These are phyloP conservation scores for Orientallactaga sibirica DNA, from an alignment of 2,797 vertebrate species.

Conservation along the genomic window DNA sequence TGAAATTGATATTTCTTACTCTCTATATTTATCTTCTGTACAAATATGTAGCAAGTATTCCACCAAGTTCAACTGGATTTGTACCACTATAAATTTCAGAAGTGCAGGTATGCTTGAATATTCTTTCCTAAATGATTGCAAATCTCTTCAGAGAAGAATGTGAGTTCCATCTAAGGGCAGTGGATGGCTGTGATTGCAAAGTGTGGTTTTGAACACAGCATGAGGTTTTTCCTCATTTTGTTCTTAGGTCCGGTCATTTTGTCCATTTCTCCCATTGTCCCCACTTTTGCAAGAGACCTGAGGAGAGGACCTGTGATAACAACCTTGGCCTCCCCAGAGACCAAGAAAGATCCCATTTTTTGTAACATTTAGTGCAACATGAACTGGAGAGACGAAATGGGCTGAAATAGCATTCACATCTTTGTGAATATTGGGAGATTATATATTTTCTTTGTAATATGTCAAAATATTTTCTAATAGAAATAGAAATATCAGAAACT, in stretches of 20 bases:
- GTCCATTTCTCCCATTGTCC: not conserved
- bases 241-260: not conserved
- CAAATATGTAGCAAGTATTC: not conserved
- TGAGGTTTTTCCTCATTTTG: not conserved
- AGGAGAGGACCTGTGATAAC: not conserved
- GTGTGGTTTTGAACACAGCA: not conserved
- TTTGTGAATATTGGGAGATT: not conserved
- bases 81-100: constrained; percentile 22
- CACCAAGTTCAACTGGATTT: constrained; percentile 4
- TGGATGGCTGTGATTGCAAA: not conserved
- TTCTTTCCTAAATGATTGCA: not conserved
- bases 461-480: not conserved
- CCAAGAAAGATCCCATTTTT: not conserved
- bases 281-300: not conserved
- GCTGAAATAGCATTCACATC: not conserved
- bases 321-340: not conserved
- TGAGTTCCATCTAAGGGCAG: not conserved
- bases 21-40: not conserved
- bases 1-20: not conserved
- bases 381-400: not conserved
- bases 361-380: not conserved
- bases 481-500: not conserved
- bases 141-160: not conserved
- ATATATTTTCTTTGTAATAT: constrained; percentile 14
- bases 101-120: not conserved